These are phyloP conservation scores for Macrosoma leucophasiata DNA, from an alignment of 2,888 invertebrate genomes.

Conservation along the genomic window DNA sequence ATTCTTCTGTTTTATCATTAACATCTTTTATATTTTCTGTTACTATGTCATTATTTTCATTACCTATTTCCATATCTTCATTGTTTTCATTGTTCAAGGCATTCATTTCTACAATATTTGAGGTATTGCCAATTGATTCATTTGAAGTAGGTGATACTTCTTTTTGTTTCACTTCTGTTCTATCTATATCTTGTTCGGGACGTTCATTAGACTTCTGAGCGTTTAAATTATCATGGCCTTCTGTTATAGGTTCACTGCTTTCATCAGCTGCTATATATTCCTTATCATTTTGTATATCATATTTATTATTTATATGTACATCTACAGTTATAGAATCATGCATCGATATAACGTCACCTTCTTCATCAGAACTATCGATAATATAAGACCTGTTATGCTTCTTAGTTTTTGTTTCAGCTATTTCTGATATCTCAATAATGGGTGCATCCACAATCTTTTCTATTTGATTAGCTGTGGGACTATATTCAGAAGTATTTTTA, in stretches of 20 bases:
- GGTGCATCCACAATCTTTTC: slow-evolving; percentile 10
- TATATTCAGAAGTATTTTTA: slow-evolving; percentile 32
- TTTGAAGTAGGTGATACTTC: too few species aligned
- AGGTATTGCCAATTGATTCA: too few species aligned
- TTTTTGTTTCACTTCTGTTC: too few species aligned
- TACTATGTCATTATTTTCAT: slow-evolving; percentile 8
- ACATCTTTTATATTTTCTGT: slow-evolving; percentile 1
- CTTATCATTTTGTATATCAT: background rate
- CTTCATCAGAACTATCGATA: slow-evolving; percentile 34
- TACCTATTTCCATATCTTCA: slow-evolving; percentile 9
- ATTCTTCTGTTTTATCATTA: slow-evolving; percentile 9
- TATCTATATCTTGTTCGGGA: too few species aligned
- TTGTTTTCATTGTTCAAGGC: slow-evolving; percentile 9
- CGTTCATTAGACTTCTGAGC: too few species aligned
- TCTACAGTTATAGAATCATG: slow-evolving; percentile 30
- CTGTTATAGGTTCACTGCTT: too few species aligned
- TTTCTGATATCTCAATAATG: slow-evolving; percentile 8
- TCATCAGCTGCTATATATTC: too few species aligned
- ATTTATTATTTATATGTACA: slow-evolving; percentile 22
- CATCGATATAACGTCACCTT: slow-evolving; percentile 23
- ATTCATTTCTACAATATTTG: slow-evolving; percentile 3
- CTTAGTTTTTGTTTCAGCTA: slow-evolving; percentile 11
- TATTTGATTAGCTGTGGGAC: slow-evolving; percentile 7
- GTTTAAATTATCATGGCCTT: too few species aligned
- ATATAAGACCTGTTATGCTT: slow-evolving; percentile 31